Evolutionary conservation across 2,888 invertebrate genomes (phyloP).

Genomic region (Chromoteleia sp.): DNA sequence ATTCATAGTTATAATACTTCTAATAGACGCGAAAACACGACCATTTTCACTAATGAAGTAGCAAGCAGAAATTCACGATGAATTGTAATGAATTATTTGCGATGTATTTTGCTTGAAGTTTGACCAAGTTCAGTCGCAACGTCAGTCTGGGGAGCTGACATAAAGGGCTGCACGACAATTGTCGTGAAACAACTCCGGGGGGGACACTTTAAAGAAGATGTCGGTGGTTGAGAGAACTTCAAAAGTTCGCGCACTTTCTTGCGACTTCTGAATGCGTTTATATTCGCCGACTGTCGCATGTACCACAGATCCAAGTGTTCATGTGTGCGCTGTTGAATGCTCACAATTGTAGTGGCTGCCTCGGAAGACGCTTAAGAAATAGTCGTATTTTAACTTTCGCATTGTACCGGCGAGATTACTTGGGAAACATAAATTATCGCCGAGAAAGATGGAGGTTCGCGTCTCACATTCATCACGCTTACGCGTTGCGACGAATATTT

Average conservation of each 20-base stretch:
- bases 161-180: conserved; percentile 61
- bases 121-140: conserved; percentile 61
- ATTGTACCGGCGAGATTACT: conserved; percentile 78
- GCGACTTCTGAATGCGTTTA: conserved; percentile 68
- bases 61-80: background rate
- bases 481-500: conserved; percentile 1
- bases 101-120: conserved; percentile 52
- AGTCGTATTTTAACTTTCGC: conserved; percentile 77
- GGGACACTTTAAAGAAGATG: conserved; percentile 67
- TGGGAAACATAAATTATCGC: conserved; percentile 77
- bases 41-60: conserved; percentile 3
- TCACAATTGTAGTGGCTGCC: conserved; percentile 53
- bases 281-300: conserved; percentile 51
- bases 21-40: background rate
- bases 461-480: conserved; percentile 19
- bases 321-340: conserved; percentile 36
- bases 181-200: conserved; percentile 66
- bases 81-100: conserved; percentile 43
- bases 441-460: conserved; percentile 15
- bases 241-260: conserved; percentile 67
- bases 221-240: conserved; percentile 65
- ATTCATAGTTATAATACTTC: background rate
- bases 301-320: conserved; percentile 30
- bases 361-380: conserved; percentile 73
- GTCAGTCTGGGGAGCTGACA: conserved; percentile 59